Evolutionary conservation across 2,113 vertebrate genomes (phyloP).

Genomic region (Callionymus lyra): DNA sequence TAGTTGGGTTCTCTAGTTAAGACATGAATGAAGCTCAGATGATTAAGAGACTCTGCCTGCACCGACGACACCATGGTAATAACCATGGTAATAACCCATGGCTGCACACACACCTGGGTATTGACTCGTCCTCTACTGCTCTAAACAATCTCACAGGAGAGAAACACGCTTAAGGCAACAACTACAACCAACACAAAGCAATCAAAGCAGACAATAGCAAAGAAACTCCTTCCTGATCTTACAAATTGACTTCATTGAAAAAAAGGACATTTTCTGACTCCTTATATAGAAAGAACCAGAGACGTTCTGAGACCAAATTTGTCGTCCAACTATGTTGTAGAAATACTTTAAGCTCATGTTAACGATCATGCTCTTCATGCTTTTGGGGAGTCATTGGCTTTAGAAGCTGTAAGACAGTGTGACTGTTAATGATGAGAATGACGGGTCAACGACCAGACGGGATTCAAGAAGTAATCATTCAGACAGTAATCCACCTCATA

Average conservation of each 20-base stretch:
- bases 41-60: conserved; percentile 45
- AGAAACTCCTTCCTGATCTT: too few species aligned
- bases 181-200: neutral
- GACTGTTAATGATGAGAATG: conserved; percentile 32
- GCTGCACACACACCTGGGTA: conserved; percentile 58
- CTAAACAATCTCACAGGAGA: conserved; percentile 22
- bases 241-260: too few species aligned
- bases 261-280: too few species aligned
- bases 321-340: too few species aligned
- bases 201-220: too few species aligned
- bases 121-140: conserved; percentile 42
- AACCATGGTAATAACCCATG: conserved; percentile 69
- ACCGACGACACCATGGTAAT: conserved; percentile 58
- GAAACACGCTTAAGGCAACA: conserved; percentile 11
- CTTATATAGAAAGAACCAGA: too few species aligned
- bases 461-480: conserved; percentile 32
- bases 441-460: conserved; percentile 40
- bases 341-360: too few species aligned
- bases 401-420: neutral
- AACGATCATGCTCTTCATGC: too few species aligned
- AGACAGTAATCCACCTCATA: conserved; percentile 10
- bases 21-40: conserved; percentile 59
- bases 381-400: too few species aligned
- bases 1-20: too few species aligned
- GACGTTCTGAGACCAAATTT: too few species aligned